phyloP scores from a whole-genome alignment of 2,797 vertebrate species.

The Eulemur mongoz region DNA sequence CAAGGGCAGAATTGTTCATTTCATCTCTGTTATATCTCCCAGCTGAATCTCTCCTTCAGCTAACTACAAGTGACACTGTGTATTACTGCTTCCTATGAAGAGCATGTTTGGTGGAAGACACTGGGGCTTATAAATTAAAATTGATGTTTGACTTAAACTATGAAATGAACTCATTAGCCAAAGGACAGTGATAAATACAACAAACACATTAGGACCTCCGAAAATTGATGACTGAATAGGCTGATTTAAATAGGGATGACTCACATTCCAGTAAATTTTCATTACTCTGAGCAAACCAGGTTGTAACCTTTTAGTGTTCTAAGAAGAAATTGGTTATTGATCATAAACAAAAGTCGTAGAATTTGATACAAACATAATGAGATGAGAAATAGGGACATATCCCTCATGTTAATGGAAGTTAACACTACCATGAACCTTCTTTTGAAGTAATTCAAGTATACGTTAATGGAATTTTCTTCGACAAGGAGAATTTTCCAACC shows the following conservation, averaged over 20 bases:
- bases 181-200: conserved; percentile 54
- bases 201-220: neutral
- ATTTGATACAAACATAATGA: conserved; percentile 41
- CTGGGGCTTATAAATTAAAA: neutral
- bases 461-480: conserved; percentile 56
- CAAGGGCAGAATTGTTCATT: neutral
- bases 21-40: neutral
- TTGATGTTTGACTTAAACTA: conserved; percentile 35
- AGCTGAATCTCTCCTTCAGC: neutral
- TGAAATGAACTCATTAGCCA: conserved; percentile 34
- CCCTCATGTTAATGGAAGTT: conserved; percentile 43
- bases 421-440: conserved; percentile 25
- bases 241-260: conserved; percentile 60
- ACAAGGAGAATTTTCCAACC: conserved; percentile 55
- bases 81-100: neutral
- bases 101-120: neutral
- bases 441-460: conserved; percentile 55
- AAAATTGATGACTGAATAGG: conserved; percentile 51
- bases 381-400: conserved; percentile 51
- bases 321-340: conserved; percentile 72
- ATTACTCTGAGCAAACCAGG: conserved; percentile 53
- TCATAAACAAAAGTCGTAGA: conserved; percentile 59
- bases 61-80: neutral
- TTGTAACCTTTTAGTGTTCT: conserved; percentile 58
- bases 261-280: conserved; percentile 60